Percentiles rank a stretch among this genome's conserved stretches.
These are phyloP conservation scores for Zeus faber DNA, from an alignment of 2,113 vertebrate species.

Conservation along the genomic window DNA sequence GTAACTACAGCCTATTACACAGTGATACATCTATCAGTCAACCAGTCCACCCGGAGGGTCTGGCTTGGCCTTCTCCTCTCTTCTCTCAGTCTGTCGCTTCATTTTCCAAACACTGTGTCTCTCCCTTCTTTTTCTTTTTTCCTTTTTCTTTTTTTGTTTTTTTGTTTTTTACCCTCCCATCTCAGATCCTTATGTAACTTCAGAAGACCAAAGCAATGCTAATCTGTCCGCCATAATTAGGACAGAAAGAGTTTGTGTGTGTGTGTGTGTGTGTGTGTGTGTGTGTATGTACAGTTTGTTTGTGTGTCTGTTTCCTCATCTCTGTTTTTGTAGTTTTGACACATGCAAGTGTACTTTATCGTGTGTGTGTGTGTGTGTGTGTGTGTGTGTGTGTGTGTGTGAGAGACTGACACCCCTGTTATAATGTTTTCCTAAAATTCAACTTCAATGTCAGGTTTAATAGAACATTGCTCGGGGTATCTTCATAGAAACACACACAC, in stretches of 20 bases:
- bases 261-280: slow-evolving; percentile 3
- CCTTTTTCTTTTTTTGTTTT: no score
- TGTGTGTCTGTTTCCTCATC: neutral
- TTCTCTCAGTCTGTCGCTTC: no score
- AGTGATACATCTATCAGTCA: no score
- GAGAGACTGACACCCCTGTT: neutral
- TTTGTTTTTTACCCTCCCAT: no score
- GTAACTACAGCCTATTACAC: no score
- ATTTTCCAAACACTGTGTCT: neutral
- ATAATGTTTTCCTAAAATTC: neutral
- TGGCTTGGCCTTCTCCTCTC: neutral
- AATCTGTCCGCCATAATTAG: slow-evolving; percentile 5
- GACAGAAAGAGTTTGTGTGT: slow-evolving; percentile 1
- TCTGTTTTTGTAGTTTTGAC: neutral
- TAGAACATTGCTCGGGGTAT: neutral
- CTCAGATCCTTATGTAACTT: neutral
- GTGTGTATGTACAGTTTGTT: neutral
- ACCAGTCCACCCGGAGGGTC: no score
- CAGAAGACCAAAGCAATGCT: slow-evolving; percentile 8
- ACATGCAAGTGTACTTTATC: no score
- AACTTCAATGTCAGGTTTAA: neutral
- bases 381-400: neutral
- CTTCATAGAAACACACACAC: slow-evolving; percentile 5
- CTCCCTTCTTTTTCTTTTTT: neutral
- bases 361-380: no score